These are phyloP conservation scores for Synanthedon formicaeformis DNA, from an alignment of 2,888 invertebrate genomes.

Conservation along the genomic window DNA sequence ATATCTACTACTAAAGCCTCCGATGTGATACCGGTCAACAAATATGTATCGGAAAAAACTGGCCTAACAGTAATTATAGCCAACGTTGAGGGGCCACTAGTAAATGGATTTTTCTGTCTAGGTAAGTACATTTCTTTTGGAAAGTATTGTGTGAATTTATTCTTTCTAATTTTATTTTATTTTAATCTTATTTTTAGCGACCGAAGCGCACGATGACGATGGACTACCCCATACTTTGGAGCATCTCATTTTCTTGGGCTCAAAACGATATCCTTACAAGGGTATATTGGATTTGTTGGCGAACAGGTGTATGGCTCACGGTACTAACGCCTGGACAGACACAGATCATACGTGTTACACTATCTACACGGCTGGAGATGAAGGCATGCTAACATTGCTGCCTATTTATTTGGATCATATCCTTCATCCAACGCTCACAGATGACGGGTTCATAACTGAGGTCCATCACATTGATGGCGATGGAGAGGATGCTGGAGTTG, in stretches of 20 bases:
- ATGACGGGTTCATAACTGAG: constrained; percentile 87
- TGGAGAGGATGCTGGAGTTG: constrained; percentile 92
- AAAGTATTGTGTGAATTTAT: neutral
- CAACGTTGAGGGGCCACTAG: constrained; percentile 90
- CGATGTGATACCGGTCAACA: constrained; percentile 80
- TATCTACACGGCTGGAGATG: constrained; percentile 83
- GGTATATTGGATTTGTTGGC: constrained; percentile 90
- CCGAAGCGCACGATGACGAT: constrained; percentile 92
- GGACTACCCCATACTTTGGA: constrained; percentile 94
- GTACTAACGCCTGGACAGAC: constrained; percentile 92
- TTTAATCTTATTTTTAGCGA: constrained; percentile 69
- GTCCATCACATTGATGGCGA: constrained; percentile 91
- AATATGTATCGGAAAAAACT: constrained; percentile 83
- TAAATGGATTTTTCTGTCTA: constrained; percentile 87
- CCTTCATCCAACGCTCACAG: constrained; percentile 84
- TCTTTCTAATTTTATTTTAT: neutral
- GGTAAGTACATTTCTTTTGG: constrained; percentile 61
- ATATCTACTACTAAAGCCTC: constrained; percentile 76
- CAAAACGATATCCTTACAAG: constrained; percentile 89
- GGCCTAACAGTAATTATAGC: constrained; percentile 86
- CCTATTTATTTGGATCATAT: constrained; percentile 94
- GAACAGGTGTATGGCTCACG: constrained; percentile 89
- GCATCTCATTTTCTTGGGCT: constrained; percentile 91
- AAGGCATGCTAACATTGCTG: constrained; percentile 88
- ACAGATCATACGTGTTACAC: constrained; percentile 92